These are phyloP conservation scores for Schizopygopsis malacanthus DNA, from an alignment of 2,797 vertebrate genomes.

Conservation along the genomic window DNA sequence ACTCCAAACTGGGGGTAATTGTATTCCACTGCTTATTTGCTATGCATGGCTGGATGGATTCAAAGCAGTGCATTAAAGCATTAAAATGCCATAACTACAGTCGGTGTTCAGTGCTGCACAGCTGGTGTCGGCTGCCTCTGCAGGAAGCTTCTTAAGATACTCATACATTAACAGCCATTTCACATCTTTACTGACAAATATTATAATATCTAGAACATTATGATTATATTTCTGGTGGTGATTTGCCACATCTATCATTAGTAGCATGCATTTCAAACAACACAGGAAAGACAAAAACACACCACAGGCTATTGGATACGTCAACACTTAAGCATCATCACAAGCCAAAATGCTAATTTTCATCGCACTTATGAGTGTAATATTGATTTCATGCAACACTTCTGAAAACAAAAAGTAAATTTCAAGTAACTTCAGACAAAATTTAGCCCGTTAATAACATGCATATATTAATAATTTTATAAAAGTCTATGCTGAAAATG, in stretches of 20 bases:
- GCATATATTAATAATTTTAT: background rate
- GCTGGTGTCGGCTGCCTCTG: conserved; percentile 24
- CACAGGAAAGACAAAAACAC: background rate
- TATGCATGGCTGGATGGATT: conserved; percentile 50
- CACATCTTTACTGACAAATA: conserved; percentile 1
- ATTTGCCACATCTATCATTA: conserved; percentile 16
- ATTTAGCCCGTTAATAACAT: background rate
- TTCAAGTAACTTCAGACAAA: background rate
- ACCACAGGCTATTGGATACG: conserved; percentile 2
- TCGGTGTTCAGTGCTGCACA: conserved; percentile 19
- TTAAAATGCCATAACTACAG: conserved; percentile 48
- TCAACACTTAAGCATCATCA: conserved; percentile 6
- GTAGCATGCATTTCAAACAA: conserved; percentile 12
- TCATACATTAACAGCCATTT: conserved; percentile 30
- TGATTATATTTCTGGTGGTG: conserved; percentile 35
- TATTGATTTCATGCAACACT: background rate
- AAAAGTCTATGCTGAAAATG: background rate
- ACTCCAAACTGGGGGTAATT: conserved; percentile 41
- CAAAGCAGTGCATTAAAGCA: conserved; percentile 51
- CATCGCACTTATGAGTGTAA: background rate
- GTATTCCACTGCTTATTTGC: conserved; percentile 46
- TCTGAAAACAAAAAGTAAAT: background rate
- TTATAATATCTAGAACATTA: conserved; percentile 18
- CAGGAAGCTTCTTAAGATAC: conserved; percentile 32
- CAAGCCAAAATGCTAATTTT: background rate